These are phyloP conservation scores for Pemphigus obesinymphae DNA, from an alignment of 1,140 invertebrate species.

Conservation along the genomic window DNA sequence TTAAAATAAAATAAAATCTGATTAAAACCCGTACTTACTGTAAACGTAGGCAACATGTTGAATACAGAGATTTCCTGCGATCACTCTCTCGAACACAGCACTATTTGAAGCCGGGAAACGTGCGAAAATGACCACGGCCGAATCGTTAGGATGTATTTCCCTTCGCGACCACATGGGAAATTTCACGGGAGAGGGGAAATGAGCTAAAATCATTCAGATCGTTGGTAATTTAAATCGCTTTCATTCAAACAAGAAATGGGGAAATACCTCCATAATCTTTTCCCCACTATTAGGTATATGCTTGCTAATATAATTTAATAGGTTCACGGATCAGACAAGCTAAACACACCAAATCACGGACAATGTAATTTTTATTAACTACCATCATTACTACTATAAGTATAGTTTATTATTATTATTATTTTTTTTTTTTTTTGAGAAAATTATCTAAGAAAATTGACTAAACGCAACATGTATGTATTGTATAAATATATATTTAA, in stretches of 20 bases:
- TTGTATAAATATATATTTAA: no score
- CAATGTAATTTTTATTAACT: no score
- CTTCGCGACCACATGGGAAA: neutral
- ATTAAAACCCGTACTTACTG: neutral
- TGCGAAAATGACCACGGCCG: slow-evolving; percentile 19
- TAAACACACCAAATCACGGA: no score
- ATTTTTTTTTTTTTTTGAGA: no score
- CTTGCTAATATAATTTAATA: no score
- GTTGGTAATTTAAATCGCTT: slow-evolving; percentile 22
- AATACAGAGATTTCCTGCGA: neutral
- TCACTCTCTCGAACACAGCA: neutral
- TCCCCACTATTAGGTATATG: neutral
- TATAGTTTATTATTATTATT: no score
- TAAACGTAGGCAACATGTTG: slow-evolving; percentile 15
- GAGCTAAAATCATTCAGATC: neutral
- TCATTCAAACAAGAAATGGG: no score
- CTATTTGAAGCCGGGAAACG: slow-evolving; percentile 10
- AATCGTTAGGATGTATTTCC: no score
- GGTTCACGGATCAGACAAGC: no score
- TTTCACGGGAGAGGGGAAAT: neutral
- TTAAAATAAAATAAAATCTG: no score
- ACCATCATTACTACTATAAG: no score
- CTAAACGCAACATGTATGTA: neutral
- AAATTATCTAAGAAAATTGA: no score
- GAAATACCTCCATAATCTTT: neutral